Evolutionary conservation across 64 coral and sea anemone species (phyloP).

Genomic region (Trachythela sp.): DNA sequence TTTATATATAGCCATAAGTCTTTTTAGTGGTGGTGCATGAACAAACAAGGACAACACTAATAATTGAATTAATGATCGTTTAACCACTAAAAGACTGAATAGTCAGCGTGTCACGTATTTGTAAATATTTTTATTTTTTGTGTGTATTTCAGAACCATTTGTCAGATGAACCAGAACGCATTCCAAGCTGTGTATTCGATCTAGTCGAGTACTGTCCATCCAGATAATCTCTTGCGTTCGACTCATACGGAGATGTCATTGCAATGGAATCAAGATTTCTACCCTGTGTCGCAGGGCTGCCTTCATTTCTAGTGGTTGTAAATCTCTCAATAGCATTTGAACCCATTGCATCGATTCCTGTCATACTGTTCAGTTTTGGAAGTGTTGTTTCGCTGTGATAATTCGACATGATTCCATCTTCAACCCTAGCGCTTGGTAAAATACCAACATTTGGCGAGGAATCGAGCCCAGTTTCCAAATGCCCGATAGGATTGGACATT

Average conservation of each 20-base stretch:
- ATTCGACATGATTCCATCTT: not conserved
- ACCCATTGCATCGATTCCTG: slow-evolving; percentile 14
- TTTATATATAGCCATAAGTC: too few relatives aligned
- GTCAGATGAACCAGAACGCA: too few relatives aligned
- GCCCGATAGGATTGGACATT: not conserved
- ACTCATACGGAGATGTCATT: slow-evolving; percentile 73
- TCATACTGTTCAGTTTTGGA: slow-evolving; percentile 14
- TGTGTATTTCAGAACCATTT: too few relatives aligned
- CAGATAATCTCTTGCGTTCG: slow-evolving; percentile 44
- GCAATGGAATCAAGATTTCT: slow-evolving; percentile 54
- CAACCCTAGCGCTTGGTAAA: not conserved
- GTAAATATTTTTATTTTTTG: too few relatives aligned
- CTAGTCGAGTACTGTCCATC: not conserved
- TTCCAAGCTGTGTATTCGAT: not conserved
- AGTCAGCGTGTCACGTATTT: too few relatives aligned
- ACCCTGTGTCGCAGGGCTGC: slow-evolving; percentile 8
- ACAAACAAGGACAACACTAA: too few relatives aligned
- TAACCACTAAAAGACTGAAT: too few relatives aligned
- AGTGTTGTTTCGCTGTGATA: not conserved
- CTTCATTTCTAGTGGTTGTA: slow-evolving; percentile 2
- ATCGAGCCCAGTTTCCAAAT: not conserved
- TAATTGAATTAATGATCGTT: too few relatives aligned
- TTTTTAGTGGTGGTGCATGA: too few relatives aligned
- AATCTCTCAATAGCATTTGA: slow-evolving; percentile 2
- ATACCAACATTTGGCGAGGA: not conserved